Percentiles rank a stretch among this genome's conserved stretches.
phyloP scores from a whole-genome alignment of 1,140 invertebrate genomes.

The Octopus sinensis region DNA sequence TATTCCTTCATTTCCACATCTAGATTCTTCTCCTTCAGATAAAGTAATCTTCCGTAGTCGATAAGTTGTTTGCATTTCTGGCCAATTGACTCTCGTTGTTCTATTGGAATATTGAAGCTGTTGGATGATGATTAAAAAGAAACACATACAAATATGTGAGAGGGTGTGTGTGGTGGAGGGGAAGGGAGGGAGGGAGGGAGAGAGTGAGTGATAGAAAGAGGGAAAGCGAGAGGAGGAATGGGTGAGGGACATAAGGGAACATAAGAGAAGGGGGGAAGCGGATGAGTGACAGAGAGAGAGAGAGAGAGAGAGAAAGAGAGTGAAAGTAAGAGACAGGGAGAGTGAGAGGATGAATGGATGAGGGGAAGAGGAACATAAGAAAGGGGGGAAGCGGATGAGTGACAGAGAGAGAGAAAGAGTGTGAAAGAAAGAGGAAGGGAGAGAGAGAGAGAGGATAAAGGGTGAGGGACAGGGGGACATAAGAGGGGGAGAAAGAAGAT shows the following conservation, averaged over 20 bases:
- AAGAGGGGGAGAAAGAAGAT: too few species aligned
- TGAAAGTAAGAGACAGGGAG: too few species aligned
- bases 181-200: neutral
- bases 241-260: neutral
- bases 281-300: too few species aligned
- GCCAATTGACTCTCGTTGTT: slow-evolving; percentile 67
- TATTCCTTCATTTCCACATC: slow-evolving; percentile 66
- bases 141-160: neutral
- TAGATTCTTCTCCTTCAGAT: slow-evolving; percentile 64
- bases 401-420: too few species aligned
- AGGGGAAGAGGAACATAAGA: too few species aligned
- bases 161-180: neutral
- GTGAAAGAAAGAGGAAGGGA: too few species aligned
- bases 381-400: too few species aligned
- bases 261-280: neutral
- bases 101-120: slow-evolving; percentile 50
- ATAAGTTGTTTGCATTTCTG: slow-evolving; percentile 72
- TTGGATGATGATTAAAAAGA: neutral
- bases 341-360: too few species aligned
- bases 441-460: too few species aligned
- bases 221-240: neutral
- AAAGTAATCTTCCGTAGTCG: slow-evolving; percentile 71
- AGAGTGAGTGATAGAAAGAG: neutral
- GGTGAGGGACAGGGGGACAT: too few species aligned
- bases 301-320: too few species aligned